Percentiles rank a stretch among this genome's conserved stretches.
Evolutionary conservation across 1,140 invertebrate species (phyloP).

Genomic region (Homalodisca vitripennis): DNA sequence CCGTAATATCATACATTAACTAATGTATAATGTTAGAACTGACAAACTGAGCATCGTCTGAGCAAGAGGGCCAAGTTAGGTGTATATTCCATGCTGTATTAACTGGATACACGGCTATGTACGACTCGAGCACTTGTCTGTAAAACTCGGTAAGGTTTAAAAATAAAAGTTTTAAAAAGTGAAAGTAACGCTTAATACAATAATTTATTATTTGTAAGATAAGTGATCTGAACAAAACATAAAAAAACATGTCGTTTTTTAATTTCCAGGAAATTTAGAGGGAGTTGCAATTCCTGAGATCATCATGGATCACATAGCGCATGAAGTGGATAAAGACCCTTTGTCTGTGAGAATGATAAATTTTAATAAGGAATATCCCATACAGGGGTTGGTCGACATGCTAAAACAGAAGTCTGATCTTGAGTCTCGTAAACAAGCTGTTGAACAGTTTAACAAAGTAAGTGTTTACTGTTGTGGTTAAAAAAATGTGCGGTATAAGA

Average conservation of each 20-base stretch:
- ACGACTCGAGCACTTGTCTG: slow-evolving; percentile 56
- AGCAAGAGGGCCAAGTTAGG: slow-evolving; percentile 59
- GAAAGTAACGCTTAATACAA: no score
- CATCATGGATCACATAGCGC: slow-evolving; percentile 80
- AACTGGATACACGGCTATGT: slow-evolving; percentile 45
- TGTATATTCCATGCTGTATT: no score
- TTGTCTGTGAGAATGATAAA: slow-evolving; percentile 63
- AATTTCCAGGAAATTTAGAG: slow-evolving; percentile 62
- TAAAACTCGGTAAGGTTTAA: no score
- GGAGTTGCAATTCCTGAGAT: slow-evolving; percentile 66
- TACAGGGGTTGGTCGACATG: neutral
- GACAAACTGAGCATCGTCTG: slow-evolving; percentile 62
- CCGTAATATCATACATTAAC: no score
- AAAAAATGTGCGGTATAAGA: no score
- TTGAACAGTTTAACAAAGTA: slow-evolving; percentile 1
- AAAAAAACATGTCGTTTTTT: no score
- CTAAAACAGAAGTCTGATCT: slow-evolving; percentile 1
- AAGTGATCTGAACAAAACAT: no score
- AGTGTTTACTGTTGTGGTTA: no score
- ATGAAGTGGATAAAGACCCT: slow-evolving; percentile 62
- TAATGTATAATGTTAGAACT: slow-evolving; percentile 56
- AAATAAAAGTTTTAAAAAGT: no score
- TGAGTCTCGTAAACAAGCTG: neutral
- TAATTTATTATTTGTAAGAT: no score
- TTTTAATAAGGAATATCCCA: slow-evolving; percentile 46